A percentile compares a stretch with the other conserved stretches of the same genome.
These are phyloP conservation scores for Catagonus wagneri DNA, from an alignment of 2,113 vertebrate species.

Conservation along the genomic window DNA sequence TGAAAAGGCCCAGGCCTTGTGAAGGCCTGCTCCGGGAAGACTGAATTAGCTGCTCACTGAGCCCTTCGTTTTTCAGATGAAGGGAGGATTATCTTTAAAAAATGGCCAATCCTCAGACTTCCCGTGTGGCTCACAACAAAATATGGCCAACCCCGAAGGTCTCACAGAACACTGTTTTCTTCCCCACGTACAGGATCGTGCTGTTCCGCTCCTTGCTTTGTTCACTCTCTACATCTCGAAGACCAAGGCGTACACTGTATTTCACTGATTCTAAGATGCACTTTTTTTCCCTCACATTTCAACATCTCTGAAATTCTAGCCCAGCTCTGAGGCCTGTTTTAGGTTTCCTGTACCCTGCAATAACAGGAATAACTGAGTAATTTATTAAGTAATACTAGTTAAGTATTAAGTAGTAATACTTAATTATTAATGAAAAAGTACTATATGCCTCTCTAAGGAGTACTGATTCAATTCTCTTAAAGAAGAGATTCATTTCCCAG, in stretches of 20 bases:
- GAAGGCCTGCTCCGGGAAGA: neutral
- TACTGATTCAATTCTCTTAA: conserved; percentile 49
- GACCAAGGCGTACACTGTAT: neutral
- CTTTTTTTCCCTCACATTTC: neutral
- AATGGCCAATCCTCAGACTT: neutral
- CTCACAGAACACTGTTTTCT: neutral
- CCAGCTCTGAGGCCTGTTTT: neutral
- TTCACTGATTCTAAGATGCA: neutral
- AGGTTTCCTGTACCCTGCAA: neutral
- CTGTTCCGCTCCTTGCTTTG: neutral
- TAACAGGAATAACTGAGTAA: neutral
- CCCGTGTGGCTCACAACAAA: no score
- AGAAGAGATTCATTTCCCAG: conserved; percentile 45
- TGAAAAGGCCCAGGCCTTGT: neutral
- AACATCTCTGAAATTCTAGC: conserved; percentile 31
- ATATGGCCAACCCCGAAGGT: neutral
- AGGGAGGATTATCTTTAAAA: neutral
- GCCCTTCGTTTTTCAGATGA: neutral
- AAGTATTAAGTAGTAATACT: neutral
- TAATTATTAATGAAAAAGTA: conserved; percentile 47
- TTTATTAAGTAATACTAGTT: neutral
- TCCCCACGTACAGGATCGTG: rapidly evolving
- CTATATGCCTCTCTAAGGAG: conserved; percentile 4
- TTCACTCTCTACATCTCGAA: neutral
- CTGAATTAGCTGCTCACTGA: neutral